Evolutionary conservation across 1,140 invertebrate species (phyloP).

Genomic region (Eubasilissa regina): DNA sequence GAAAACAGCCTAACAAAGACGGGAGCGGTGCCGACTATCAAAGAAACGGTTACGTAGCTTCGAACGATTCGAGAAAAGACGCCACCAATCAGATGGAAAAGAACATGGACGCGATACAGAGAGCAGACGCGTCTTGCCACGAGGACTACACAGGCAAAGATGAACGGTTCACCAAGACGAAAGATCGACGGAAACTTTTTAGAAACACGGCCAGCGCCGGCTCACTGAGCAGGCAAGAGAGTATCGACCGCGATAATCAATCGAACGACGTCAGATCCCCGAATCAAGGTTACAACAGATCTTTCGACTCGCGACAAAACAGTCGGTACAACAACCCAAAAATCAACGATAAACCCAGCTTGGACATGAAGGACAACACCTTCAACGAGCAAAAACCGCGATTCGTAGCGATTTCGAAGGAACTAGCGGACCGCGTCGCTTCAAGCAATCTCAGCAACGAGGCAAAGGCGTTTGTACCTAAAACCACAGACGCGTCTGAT

Average conservation of each 20-base stretch:
- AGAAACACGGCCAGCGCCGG: constrained; percentile 15
- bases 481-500: neutral
- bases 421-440: constrained; percentile 12
- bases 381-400: constrained; percentile 25
- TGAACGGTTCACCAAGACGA: constrained; percentile 4
- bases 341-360: constrained; percentile 1
- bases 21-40: constrained; percentile 24
- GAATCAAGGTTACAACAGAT: constrained; percentile 18
- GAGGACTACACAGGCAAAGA: neutral
- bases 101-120: constrained; percentile 35
- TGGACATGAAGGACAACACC: neutral
- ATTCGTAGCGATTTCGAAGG: constrained; percentile 9
- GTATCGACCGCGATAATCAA: constrained; percentile 18
- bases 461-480: constrained; percentile 43
- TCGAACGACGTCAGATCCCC: neutral
- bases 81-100: constrained; percentile 31
- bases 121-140: neutral
- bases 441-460: constrained; percentile 43
- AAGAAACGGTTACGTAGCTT: neutral
- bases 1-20: neutral
- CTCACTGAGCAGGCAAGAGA: constrained; percentile 26
- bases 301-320: neutral
- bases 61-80: neutral
- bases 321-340: neutral
- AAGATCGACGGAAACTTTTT: constrained; percentile 25